These are phyloP conservation scores for Dasypogon diadema DNA, from an alignment of 2,888 invertebrate species.

Conservation along the genomic window DNA sequence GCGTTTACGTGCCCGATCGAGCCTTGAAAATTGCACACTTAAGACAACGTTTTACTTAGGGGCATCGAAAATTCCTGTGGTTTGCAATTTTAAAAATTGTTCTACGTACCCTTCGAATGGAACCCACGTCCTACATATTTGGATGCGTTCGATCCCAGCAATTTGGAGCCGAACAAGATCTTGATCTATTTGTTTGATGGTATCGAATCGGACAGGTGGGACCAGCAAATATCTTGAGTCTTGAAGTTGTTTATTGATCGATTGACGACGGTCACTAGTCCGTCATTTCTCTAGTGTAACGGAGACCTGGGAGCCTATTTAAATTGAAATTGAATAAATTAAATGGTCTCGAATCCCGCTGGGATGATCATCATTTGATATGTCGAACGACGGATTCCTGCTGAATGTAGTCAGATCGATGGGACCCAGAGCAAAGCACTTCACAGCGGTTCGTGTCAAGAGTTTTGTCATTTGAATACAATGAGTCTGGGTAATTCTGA, in stretches of 20 bases:
- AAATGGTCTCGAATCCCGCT: constrained; percentile 21
- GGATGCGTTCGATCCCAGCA: not conserved
- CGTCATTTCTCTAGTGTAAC: not conserved
- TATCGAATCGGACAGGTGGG: too few species aligned
- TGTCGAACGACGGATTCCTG: constrained; percentile 4
- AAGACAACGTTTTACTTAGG: constrained; percentile 34
- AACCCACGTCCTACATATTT: not conserved
- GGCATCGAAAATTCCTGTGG: constrained; percentile 37
- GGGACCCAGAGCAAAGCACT: constrained; percentile 1
- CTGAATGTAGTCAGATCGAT: not conserved
- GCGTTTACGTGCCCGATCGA: constrained; percentile 36
- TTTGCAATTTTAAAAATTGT: constrained; percentile 31
- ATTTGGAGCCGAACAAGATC: constrained; percentile 7
- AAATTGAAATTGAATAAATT: constrained; percentile 42
- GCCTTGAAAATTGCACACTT: constrained; percentile 23
- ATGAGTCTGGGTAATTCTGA: constrained; percentile 45
- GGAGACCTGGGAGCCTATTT: constrained; percentile 8
- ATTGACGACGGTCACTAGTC: not conserved
- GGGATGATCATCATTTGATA: constrained; percentile 38
- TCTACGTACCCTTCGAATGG: not conserved
- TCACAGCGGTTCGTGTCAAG: constrained; percentile 29
- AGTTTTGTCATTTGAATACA: constrained; percentile 49
- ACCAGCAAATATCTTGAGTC: too few species aligned
- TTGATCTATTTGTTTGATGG: too few species aligned
- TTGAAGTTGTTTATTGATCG: not conserved